Percentiles rank a stretch among this genome's conserved stretches.
phyloP scores from a whole-genome alignment of 1,140 invertebrate genomes.

The Ostrea denselamellosa region DNA sequence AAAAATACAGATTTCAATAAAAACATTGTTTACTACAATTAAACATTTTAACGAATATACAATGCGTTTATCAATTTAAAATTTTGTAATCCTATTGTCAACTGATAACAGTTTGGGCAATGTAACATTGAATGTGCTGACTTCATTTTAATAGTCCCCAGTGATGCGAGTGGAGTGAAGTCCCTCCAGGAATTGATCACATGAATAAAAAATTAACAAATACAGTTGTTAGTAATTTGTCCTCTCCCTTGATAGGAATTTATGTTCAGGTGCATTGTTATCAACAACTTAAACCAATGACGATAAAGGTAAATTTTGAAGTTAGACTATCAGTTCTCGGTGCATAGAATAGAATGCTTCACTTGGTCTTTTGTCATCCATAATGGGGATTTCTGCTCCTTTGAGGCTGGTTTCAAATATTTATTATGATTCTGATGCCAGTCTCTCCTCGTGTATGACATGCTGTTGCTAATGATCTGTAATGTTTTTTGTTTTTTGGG shows the following conservation, averaged over 20 bases:
- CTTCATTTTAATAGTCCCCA: slow-evolving; percentile 16
- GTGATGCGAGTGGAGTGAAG: neutral
- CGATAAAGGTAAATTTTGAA: slow-evolving; percentile 25
- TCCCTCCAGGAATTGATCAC: slow-evolving; percentile 10
- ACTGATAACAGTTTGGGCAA: neutral
- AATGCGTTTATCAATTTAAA: neutral
- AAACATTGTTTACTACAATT: neutral
- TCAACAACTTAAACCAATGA: slow-evolving; percentile 17
- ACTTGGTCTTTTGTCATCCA: slow-evolving; percentile 11
- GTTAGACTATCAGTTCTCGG: slow-evolving; percentile 7
- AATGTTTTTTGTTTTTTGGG: too few relatives aligned
- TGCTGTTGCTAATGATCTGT: slow-evolving; percentile 3
- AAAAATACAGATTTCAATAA: slow-evolving; percentile 18
- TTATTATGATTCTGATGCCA: slow-evolving; percentile 30
- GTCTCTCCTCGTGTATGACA: neutral
- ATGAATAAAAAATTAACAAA: slow-evolving; percentile 40
- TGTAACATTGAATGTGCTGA: neutral
- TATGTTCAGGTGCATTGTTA: slow-evolving; percentile 21
- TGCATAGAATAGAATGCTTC: neutral
- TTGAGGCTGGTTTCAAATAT: slow-evolving; percentile 18
- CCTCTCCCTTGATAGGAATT: slow-evolving; percentile 16
- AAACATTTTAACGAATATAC: neutral
- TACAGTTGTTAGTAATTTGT: slow-evolving; percentile 33
- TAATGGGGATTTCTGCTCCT: slow-evolving; percentile 1
- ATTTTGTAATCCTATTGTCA: slow-evolving; percentile 21